A percentile compares a stretch with the other conserved stretches of the same genome.
Evolutionary conservation across 1,140 invertebrate genomes (phyloP).

Genomic region (Argopecten irradians): DNA sequence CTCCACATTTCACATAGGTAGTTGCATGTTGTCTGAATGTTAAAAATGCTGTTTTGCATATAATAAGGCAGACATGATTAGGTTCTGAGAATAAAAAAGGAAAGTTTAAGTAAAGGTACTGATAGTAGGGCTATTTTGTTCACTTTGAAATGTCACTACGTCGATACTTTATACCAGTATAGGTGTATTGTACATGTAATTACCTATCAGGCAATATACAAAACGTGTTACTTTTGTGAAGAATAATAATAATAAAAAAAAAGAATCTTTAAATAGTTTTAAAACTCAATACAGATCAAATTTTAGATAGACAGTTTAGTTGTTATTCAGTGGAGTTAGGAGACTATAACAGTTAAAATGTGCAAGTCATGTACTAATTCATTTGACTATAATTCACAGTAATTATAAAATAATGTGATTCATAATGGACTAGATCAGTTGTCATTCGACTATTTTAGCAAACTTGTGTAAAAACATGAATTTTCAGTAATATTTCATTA

Average conservation of each 20-base stretch:
- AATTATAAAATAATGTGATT: no score
- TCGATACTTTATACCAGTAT: not conserved
- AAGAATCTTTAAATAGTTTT: not conserved
- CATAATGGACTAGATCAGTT: no score
- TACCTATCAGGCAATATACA: not conserved
- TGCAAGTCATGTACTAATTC: not conserved
- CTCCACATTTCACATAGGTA: not conserved
- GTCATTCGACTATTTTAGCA: no score
- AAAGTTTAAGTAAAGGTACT: not conserved
- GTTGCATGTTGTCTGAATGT: constrained; percentile 1
- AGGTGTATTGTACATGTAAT: not conserved
- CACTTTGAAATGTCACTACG: not conserved
- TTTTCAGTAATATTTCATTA: no score
- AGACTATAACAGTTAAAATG: no score
- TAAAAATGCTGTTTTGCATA: constrained; percentile 1
- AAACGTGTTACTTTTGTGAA: not conserved
- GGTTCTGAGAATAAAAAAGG: not conserved
- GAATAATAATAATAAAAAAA: no score
- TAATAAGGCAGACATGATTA: not conserved
- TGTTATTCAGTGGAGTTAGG: not conserved
- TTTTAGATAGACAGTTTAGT: not conserved
- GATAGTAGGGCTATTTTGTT: not conserved
- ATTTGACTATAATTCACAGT: not conserved
- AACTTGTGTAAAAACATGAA: no score
- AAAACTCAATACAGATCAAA: not conserved